Evolutionary conservation across 2,888 invertebrate genomes (phyloP).

Genomic region (Noctua comes): DNA sequence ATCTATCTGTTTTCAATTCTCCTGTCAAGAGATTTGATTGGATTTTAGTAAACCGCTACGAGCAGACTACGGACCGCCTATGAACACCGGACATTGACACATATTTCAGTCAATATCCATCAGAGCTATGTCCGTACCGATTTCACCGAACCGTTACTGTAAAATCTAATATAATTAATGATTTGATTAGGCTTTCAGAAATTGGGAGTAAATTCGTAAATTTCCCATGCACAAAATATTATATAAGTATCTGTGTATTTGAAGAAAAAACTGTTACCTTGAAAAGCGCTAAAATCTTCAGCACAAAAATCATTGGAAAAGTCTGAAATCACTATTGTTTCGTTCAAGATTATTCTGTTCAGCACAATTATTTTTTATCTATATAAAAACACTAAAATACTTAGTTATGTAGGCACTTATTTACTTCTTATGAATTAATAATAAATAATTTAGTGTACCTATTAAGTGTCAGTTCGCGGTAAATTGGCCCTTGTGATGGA

Average conservation of each 20-base stretch:
- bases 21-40: background rate
- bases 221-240: conserved; percentile 32
- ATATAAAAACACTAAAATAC: conserved; percentile 36
- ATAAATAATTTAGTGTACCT: conserved; percentile 59
- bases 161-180: background rate
- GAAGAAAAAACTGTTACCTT: background rate
- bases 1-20: background rate
- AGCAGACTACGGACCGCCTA: background rate
- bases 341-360: conserved; percentile 30
- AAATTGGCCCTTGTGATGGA: conserved; percentile 18
- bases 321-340: conserved; percentile 43
- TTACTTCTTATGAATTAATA: conserved; percentile 70
- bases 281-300: background rate
- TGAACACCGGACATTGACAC: background rate
- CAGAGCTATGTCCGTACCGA: background rate
- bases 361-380: conserved; percentile 57
- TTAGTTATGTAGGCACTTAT: conserved; percentile 59
- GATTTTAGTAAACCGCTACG: background rate
- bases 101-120: background rate
- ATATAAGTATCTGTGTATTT: background rate
- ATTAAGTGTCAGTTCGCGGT: conserved; percentile 31
- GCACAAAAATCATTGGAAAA: conserved; percentile 53
- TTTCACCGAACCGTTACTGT: background rate
- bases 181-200: conserved; percentile 5
- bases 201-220: conserved; percentile 11